Percentiles rank a stretch among this genome's conserved stretches.
These are phyloP conservation scores for Prosopocoilus inquinatus DNA, from an alignment of 2,888 invertebrate species.

Conservation along the genomic window DNA sequence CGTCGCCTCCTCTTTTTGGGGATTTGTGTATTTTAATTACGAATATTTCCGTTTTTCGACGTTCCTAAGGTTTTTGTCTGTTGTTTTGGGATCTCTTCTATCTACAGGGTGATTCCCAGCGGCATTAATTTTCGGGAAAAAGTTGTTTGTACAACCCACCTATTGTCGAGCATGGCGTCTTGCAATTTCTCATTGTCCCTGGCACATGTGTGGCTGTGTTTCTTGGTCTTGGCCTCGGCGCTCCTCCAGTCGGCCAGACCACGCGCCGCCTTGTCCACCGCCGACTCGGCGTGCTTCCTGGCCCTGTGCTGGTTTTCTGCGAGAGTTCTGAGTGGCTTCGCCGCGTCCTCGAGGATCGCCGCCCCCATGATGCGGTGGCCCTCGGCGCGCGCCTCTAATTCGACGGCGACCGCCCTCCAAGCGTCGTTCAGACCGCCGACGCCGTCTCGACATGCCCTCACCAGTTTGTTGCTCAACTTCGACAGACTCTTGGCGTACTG, in stretches of 20 bases:
- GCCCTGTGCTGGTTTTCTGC: conserved; percentile 71
- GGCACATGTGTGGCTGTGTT: conserved; percentile 81
- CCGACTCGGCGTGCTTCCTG: conserved; percentile 70
- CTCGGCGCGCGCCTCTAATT: conserved; percentile 90
- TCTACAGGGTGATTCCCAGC: no score
- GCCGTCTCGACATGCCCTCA: conserved; percentile 77
- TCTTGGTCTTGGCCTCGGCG: conserved; percentile 86
- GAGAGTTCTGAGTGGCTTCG: conserved; percentile 78
- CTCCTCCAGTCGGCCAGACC: conserved; percentile 80
- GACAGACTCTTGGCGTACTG: conserved; percentile 88
- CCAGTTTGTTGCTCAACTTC: conserved; percentile 81
- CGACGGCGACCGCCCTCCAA: conserved; percentile 88
- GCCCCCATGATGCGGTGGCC: conserved; percentile 67
- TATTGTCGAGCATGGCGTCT: conserved; percentile 66
- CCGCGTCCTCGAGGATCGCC: conserved; percentile 81
- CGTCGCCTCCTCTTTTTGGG: no score
- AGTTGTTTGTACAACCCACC: no score
- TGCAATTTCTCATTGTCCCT: conserved; percentile 91
- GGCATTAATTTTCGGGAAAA: no score
- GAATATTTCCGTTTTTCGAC: no score
- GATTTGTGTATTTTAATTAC: no score
- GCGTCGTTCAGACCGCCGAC: conserved; percentile 81
- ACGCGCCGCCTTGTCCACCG: conserved; percentile 83
- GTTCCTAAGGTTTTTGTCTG: no score
- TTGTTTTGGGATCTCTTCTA: no score